These are phyloP conservation scores for Melieria picta DNA, from an alignment of 2,888 invertebrate genomes.

Conservation along the genomic window DNA sequence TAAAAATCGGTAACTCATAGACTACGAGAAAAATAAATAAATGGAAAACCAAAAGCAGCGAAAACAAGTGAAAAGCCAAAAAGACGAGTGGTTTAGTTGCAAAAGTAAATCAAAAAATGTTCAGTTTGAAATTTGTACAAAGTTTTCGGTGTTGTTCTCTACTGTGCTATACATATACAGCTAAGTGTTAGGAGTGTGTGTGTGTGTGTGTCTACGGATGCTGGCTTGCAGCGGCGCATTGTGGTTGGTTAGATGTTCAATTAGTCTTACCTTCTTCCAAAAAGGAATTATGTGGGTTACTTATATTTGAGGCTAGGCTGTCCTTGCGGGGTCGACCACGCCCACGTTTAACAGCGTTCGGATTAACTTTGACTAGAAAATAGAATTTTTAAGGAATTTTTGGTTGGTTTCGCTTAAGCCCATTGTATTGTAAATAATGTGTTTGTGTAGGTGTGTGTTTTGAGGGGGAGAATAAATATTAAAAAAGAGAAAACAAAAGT, in stretches of 20 bases:
- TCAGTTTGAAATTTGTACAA: too few species aligned
- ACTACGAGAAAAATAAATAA: too few species aligned
- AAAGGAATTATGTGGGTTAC: slow-evolving; percentile 73
- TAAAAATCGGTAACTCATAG: too few species aligned
- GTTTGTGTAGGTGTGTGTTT: slow-evolving; percentile 10
- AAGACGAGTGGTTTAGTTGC: too few species aligned
- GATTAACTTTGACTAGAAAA: slow-evolving; percentile 54
- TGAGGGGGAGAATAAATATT: slow-evolving; percentile 6
- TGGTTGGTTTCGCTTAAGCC: slow-evolving; percentile 39
- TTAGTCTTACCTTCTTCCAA: slow-evolving; percentile 75
- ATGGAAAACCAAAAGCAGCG: too few species aligned
- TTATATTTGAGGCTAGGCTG: slow-evolving; percentile 68
- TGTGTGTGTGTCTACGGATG: slow-evolving; percentile 30
- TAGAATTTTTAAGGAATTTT: slow-evolving; percentile 45
- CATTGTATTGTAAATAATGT: slow-evolving; percentile 17
- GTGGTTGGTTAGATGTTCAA: slow-evolving; percentile 42
- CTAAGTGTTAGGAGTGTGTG: too few species aligned
- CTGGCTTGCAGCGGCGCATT: slow-evolving; percentile 36
- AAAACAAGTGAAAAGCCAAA: too few species aligned
- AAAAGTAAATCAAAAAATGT: too few species aligned
- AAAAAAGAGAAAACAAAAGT: slow-evolving; percentile 19
- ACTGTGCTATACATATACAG: too few species aligned
- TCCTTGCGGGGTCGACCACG: slow-evolving; percentile 71
- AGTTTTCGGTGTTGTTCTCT: too few species aligned
- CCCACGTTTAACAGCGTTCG: slow-evolving; percentile 70